Evolutionary conservation across 2,113 vertebrate genomes (phyloP).

Genomic region (Cyanistes caeruleus): DNA sequence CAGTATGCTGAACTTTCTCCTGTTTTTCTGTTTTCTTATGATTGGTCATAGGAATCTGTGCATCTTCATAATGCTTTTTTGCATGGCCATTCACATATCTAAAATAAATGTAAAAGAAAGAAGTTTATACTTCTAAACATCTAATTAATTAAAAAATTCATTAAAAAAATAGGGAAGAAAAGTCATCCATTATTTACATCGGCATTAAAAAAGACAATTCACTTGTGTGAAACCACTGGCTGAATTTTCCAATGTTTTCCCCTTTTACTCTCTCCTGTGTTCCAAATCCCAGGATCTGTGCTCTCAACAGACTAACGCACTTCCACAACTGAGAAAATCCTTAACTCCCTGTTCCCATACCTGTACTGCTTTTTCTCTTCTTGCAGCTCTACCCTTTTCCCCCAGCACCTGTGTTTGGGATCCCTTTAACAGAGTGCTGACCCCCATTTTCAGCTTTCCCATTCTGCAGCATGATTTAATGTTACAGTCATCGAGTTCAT

Average conservation of each 20-base stretch:
- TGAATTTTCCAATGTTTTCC: background rate
- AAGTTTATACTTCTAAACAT: background rate
- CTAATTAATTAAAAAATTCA: background rate
- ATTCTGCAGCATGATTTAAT: background rate
- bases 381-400: background rate
- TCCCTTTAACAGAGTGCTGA: background rate
- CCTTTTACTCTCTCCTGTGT: background rate
- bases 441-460: background rate
- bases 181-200: background rate
- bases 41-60: constrained; percentile 77
- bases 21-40: constrained; percentile 89
- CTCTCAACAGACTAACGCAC: background rate
- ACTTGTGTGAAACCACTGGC: background rate
- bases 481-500: background rate
- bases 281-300: background rate
- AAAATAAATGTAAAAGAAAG: constrained; percentile 27
- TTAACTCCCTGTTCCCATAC: background rate
- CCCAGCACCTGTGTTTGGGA: background rate
- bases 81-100: constrained; percentile 98
- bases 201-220: background rate
- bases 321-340: background rate
- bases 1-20: constrained; percentile 87
- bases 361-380: background rate
- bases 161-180: background rate
- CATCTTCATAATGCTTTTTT: constrained; percentile 98